Evolutionary conservation across 2,888 invertebrate genomes (phyloP), one percentile per base, ranked within the genome.

Genomic region (Aspidiotus rigidus): DNA sequence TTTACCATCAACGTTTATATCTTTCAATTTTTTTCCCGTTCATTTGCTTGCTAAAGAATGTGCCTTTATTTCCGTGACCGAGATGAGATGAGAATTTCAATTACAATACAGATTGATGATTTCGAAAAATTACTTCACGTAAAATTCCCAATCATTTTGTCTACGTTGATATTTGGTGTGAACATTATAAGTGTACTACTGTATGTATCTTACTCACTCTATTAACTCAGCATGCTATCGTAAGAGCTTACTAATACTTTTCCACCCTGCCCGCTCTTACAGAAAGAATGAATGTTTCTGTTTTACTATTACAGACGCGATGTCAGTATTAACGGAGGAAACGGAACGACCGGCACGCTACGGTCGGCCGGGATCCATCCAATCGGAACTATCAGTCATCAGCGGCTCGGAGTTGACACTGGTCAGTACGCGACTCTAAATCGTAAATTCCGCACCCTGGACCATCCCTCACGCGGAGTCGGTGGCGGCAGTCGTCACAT

Each of bases 401-500:
- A 69, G 73, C 74, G 74, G 72, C 74, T 74, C 75, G 72, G 72
- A 71, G 69, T 66, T 69, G 71, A 73, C 72, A 73, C 73, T 73
- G 71, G 74, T 72, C 75, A 75, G 73, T 75, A 75, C 74, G 75
- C 75, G 73, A 75, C 75, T 73, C 69, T 75, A 72, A 75, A 75
- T 71, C 72, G 75, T 44, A 75, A 75, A 72, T 75, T 75, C 72
- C 73, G 75, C n/a, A 75, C 75, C 17, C 71, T 75, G 15, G 75
- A 75, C 70, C 75, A 75, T 72, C 75, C 75, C 41, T 62, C 71
- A 7, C 44, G 69, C 16, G 70, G 71, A 40, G 70, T 57, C 16
- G 62, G 71, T n/a, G 69, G 71, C 49, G 69, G 71, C 49, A 69
- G 64, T 16, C 69, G 71, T 15, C 73, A 69, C 55, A 71, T 70